Base-by-base conservation (phyloP, 2,797 vertebrate species). In the Bryconaethiops microstoma region DNA sequence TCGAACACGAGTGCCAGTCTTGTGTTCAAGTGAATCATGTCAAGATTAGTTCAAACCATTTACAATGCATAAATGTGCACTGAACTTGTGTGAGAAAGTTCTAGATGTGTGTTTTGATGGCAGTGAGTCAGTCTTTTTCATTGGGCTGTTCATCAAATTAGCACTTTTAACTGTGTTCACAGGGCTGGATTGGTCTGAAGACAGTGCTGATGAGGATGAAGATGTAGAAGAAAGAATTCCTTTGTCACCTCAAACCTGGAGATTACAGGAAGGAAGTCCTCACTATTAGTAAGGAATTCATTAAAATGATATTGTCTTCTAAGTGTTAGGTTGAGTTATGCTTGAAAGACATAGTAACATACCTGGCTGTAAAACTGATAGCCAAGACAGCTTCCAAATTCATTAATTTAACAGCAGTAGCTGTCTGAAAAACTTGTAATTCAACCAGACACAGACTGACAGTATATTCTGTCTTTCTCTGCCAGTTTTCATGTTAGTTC, bases 151-250 rank as follows among this genome's bases (percentile, higher is more conserved):
- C n/a, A 13, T 65, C 12, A 54, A 25, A 19, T 21, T 52, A 54
- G 45, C 21, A 5, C 13, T 0, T 13, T 16, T 75, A 14, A 78
- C 39, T 70, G 8, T 68, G 63, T 81, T 19, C 86, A 39, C 90
- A 99, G 98, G 98, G 82, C 88, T 99, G 92, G 98, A 99, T 91
- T 99, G 98, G 98, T 99, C 98, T 82, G 98, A 99, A 91, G 98
- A 99, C 89, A 99, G 98, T 77, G 95, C 95, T 84, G 96, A 97
- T 83, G 96, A 97, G 14, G 91, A 94, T 73, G 92, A 94, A 74
- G 95, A 96, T 67, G 94, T 95, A 87, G 92, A 92, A 8, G 96
- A 97, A 85, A 93, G 94, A 87, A 91, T 94, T 76, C 93, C 95
- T 54, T 95, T 95, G 55, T 95, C 95, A 89, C 95, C 95, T 88